Evolutionary conservation across 2,113 vertebrate genomes (phyloP).

Genomic region (Rhabdomys dilectus): DNA sequence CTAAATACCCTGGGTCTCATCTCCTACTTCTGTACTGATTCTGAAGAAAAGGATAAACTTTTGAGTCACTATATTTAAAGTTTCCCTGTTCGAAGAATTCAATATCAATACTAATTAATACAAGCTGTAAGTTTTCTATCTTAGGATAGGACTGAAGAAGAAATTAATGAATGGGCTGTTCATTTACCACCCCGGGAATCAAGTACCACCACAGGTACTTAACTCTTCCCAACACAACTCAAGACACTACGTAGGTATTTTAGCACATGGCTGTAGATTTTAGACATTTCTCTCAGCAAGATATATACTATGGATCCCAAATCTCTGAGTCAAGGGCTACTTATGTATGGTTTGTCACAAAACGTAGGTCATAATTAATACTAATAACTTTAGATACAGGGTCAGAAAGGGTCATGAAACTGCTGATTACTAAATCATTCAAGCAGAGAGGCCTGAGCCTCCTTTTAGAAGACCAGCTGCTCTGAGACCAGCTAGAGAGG

Average conservation of each 20-base stretch:
- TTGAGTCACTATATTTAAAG: neutral
- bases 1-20: neutral
- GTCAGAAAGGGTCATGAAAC: neutral
- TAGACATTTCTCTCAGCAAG: neutral
- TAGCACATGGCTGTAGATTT: neutral
- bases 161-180: conserved; percentile 14
- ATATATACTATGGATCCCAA: neutral
- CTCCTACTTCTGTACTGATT: neutral
- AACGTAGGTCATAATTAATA: neutral
- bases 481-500: neutral
- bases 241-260: neutral
- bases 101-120: neutral
- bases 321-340: neutral
- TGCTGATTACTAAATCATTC: neutral
- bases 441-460: neutral
- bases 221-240: neutral
- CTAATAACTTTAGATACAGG: neutral
- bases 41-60: conserved; percentile 30
- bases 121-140: neutral
- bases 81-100: conserved; percentile 5
- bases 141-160: neutral
- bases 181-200: neutral
- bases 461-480: neutral
- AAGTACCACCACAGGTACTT: neutral
- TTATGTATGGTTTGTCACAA: neutral